Evolutionary conservation across 2,888 invertebrate species (phyloP).

Genomic region (Cancer borealis): DNA sequence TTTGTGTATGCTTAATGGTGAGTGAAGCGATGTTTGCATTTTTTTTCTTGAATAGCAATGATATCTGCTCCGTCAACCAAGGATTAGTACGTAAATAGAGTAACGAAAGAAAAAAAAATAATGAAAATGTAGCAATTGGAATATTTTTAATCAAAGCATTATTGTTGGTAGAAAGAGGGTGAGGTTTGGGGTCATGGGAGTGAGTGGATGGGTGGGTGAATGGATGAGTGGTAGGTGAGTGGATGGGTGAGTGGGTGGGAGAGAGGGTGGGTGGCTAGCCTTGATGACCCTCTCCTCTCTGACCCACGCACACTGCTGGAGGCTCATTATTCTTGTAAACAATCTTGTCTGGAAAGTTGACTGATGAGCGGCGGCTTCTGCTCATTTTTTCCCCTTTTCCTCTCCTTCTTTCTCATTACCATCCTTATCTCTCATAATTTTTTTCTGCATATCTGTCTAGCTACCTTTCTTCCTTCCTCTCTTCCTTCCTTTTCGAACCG

Average conservation of each 20-base stretch:
- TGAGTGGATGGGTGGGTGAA: neutral
- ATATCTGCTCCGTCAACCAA: too few species aligned
- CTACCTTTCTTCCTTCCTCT: neutral
- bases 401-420: neutral
- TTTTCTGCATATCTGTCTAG: neutral
- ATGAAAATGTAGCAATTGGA: too few species aligned
- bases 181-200: neutral
- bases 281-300: neutral
- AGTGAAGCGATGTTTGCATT: too few species aligned
- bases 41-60: too few species aligned
- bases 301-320: neutral
- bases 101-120: too few species aligned
- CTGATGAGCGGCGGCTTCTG: neutral
- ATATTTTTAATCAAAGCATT: too few species aligned
- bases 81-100: too few species aligned
- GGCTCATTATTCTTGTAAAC: conserved; percentile 33
- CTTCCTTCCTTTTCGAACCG: neutral
- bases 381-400: neutral
- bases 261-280: neutral
- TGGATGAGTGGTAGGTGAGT: neutral
- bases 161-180: neutral
- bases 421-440: neutral
- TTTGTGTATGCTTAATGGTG: too few species aligned
- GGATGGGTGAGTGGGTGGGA: neutral
- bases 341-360: neutral